These are phyloP conservation scores for Malurus elegans DNA, from an alignment of 2,113 vertebrate species.

Conservation along the genomic window DNA sequence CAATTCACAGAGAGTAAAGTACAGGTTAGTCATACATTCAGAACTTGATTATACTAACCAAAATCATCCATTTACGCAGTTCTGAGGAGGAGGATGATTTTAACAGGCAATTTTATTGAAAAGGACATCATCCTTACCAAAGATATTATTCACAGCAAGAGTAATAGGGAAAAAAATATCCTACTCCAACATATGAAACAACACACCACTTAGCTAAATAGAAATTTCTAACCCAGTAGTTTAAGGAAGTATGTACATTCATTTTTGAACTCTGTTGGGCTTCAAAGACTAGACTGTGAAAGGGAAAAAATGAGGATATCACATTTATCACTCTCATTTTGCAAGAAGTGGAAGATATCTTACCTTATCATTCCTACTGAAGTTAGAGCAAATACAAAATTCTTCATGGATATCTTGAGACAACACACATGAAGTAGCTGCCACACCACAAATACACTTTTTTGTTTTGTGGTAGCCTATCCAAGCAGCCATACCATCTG, in stretches of 20 bases:
- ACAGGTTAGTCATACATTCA: neutral
- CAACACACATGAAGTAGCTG: neutral
- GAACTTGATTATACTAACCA: neutral
- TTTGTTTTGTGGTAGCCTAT: neutral
- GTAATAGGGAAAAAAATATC: neutral
- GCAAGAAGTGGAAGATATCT: neutral
- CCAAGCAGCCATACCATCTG: neutral
- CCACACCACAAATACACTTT: neutral
- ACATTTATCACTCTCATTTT: neutral
- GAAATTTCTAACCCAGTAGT: neutral
- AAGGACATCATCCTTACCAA: neutral
- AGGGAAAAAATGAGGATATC: neutral
- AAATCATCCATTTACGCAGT: neutral
- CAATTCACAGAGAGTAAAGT: neutral
- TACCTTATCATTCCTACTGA: neutral
- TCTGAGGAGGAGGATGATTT: neutral
- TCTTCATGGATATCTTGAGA: neutral
- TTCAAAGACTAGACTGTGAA: neutral
- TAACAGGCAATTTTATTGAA: neutral
- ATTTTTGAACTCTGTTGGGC: neutral
- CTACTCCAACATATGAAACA: neutral
- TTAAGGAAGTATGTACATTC: neutral
- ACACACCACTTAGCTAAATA: neutral
- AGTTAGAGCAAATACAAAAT: neutral
- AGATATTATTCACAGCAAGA: neutral